phyloP scores from a whole-genome alignment of 1,140 invertebrate genomes.

The Mycetomoellerius zeteki region DNA sequence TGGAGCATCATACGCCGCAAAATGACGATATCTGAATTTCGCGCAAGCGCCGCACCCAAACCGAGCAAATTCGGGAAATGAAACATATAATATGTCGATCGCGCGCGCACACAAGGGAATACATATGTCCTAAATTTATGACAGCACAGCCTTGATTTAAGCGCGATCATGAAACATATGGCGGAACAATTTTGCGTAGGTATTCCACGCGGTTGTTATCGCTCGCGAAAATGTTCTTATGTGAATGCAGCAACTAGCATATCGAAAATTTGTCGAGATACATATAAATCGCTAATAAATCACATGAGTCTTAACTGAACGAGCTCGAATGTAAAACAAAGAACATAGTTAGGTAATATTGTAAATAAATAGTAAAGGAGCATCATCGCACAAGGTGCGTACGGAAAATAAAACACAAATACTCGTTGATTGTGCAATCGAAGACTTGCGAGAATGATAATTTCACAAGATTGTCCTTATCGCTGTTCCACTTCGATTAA shows the following conservation, averaged over 20 bases:
- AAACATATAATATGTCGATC: slow-evolving; percentile 32
- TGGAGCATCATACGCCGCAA: slow-evolving; percentile 33
- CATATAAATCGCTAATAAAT: slow-evolving; percentile 49
- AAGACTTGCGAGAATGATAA: slow-evolving; percentile 22
- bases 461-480: slow-evolving; percentile 34
- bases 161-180: slow-evolving; percentile 22
- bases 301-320: slow-evolving; percentile 7
- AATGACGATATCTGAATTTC: slow-evolving; percentile 49
- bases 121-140: slow-evolving; percentile 15
- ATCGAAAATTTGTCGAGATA: slow-evolving; percentile 36
- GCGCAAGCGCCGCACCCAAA: background rate
- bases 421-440: slow-evolving; percentile 33
- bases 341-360: slow-evolving; percentile 19
- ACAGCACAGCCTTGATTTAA: slow-evolving; percentile 19
- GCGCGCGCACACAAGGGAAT: background rate
- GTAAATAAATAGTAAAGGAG: background rate
- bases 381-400: background rate
- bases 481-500: slow-evolving; percentile 22
- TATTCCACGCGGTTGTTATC: background rate
- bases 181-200: background rate
- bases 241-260: background rate
- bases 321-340: background rate
- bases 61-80: slow-evolving; percentile 30
- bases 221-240: slow-evolving; percentile 17
- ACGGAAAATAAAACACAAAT: slow-evolving; percentile 15